Evolutionary conservation across 2,888 invertebrate species (phyloP).

Genomic region (Pandemis corylana): DNA sequence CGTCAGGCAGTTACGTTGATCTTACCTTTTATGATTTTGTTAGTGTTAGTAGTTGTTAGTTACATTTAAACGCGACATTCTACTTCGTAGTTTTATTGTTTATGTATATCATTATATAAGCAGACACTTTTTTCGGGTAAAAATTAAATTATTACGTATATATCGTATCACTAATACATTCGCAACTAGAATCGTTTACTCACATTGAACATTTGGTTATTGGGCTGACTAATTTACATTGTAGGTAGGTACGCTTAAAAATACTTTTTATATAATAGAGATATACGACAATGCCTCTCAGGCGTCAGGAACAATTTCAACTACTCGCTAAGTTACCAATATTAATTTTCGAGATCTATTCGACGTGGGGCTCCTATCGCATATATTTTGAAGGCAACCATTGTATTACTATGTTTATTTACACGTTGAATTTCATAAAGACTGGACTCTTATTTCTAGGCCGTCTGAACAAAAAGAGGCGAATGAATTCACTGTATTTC

Average conservation of each 20-base stretch:
- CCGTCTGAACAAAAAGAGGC: conserved; percentile 21
- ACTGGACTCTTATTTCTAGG: conserved; percentile 38
- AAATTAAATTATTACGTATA: conserved; percentile 85
- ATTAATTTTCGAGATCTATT: conserved; percentile 74
- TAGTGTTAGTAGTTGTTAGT: conserved; percentile 11
- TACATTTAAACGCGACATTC: conserved; percentile 50
- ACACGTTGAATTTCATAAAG: conserved; percentile 29
- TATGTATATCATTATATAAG: conserved; percentile 78
- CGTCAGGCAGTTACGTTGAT: neutral
- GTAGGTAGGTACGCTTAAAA: conserved; percentile 73
- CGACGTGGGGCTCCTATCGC: conserved; percentile 73
- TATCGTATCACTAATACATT: conserved; percentile 84
- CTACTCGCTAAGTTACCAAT: conserved; percentile 82
- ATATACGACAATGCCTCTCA: conserved; percentile 82
- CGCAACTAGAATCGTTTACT: conserved; percentile 84
- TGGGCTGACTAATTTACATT: conserved; percentile 77
- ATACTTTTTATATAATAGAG: conserved; percentile 70
- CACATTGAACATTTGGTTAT: conserved; percentile 84
- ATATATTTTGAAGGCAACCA: conserved; percentile 67
- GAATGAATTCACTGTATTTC: neutral
- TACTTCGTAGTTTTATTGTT: conserved; percentile 84
- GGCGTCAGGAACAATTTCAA: conserved; percentile 84
- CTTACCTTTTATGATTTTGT: conserved; percentile 40
- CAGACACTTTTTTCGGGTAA: conserved; percentile 83
- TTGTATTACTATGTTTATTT: conserved; percentile 40